Percentiles rank a stretch among this genome's conserved stretches.
These are phyloP conservation scores for Drosophila nebulosa DNA, from an alignment of 1,140 invertebrate species.

Conservation along the genomic window DNA sequence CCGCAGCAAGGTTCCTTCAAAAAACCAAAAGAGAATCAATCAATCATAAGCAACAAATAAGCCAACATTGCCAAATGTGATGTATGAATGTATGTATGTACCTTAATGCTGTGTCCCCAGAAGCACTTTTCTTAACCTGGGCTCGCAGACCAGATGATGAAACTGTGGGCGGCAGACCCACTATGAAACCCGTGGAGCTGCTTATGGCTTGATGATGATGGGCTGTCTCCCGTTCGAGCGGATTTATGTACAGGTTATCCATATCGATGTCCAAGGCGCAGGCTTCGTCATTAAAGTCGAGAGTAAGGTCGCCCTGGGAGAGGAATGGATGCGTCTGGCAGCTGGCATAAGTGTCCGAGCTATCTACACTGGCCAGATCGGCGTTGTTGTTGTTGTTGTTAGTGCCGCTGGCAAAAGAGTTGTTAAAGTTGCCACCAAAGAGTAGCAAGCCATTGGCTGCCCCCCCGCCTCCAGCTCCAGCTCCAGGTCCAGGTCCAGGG, in stretches of 20 bases:
- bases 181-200: constrained; percentile 72
- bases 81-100: too few relatives aligned
- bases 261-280: constrained; percentile 82
- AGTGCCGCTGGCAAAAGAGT: constrained; percentile 68
- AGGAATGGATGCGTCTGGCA: constrained; percentile 97
- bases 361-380: constrained; percentile 89
- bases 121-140: constrained; percentile 89
- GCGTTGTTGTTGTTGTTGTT: constrained; percentile 83
- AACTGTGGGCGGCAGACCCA: constrained; percentile 60
- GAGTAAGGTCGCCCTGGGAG: constrained; percentile 90
- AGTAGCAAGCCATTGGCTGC: constrained; percentile 42
- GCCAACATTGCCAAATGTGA: too few relatives aligned
- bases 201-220: constrained; percentile 50
- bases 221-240: constrained; percentile 85
- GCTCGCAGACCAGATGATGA: constrained; percentile 53
- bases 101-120: constrained; percentile 86
- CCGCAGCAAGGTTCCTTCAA: constrained; percentile 81
- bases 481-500: constrained; percentile 6
- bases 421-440: constrained; percentile 61
- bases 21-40: constrained; percentile 54
- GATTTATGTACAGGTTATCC: constrained; percentile 96
- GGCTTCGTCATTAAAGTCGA: constrained; percentile 84
- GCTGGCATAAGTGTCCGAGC: constrained; percentile 96
- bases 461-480: constrained; percentile 20
- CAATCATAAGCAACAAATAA: too few relatives aligned